These are phyloP conservation scores for Drosophila elegans DNA, from an alignment of 1,140 invertebrate genomes.

Conservation along the genomic window DNA sequence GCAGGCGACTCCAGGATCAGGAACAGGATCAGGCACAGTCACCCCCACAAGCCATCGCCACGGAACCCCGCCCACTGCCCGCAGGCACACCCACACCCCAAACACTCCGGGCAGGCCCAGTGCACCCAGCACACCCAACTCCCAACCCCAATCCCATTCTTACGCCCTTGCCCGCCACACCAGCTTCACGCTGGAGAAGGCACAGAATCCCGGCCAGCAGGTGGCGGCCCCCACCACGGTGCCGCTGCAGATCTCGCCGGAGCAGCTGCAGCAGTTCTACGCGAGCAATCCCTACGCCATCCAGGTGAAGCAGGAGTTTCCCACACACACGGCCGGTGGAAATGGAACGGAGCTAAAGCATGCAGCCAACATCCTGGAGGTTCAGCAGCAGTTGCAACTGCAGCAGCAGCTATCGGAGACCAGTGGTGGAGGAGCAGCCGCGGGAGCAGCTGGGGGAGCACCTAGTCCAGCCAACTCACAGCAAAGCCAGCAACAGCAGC, in stretches of 20 bases:
- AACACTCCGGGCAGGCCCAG: slow-evolving; percentile 14
- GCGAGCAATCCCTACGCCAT: slow-evolving; percentile 83
- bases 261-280: slow-evolving; percentile 84
- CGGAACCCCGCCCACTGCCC: slow-evolving; percentile 24
- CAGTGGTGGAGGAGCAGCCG: slow-evolving; percentile 69
- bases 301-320: slow-evolving; percentile 86
- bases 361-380: slow-evolving; percentile 80
- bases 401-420: slow-evolving; percentile 77
- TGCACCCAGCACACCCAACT: slow-evolving; percentile 43
- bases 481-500: slow-evolving; percentile 82
- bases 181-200: slow-evolving; percentile 77
- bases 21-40: slow-evolving; percentile 8
- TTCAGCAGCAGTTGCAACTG: slow-evolving; percentile 85
- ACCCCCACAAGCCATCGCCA: slow-evolving; percentile 29
- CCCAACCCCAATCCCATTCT: not conserved
- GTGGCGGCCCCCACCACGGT: slow-evolving; percentile 75
- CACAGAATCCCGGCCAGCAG: slow-evolving; percentile 84
- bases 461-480: slow-evolving; percentile 57
- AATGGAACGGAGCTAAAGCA: slow-evolving; percentile 81
- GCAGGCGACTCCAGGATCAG: slow-evolving; percentile 52
- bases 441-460: slow-evolving; percentile 45
- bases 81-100: slow-evolving; percentile 20
- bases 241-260: slow-evolving; percentile 79
- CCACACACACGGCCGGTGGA: slow-evolving; percentile 60
- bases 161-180: slow-evolving; percentile 18